These are phyloP conservation scores for Heteromormyrus szaboi DNA, from an alignment of 2,797 vertebrate genomes.

Conservation along the genomic window DNA sequence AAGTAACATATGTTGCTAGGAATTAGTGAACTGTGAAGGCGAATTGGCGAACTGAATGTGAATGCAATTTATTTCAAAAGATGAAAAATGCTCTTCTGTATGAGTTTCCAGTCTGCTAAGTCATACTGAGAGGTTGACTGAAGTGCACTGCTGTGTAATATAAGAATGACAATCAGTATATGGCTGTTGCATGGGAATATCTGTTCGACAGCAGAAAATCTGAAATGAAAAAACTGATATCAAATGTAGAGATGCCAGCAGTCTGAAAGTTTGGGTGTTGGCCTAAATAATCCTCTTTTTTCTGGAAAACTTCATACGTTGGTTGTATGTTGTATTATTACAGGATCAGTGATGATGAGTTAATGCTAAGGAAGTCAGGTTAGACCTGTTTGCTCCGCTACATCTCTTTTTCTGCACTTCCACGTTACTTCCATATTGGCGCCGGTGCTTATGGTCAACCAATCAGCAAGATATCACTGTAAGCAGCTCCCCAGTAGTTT, in stretches of 20 bases:
- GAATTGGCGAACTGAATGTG: neutral
- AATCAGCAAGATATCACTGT: neutral
- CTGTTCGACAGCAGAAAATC: neutral
- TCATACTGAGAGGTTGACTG: conserved; percentile 1
- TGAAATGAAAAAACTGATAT: neutral
- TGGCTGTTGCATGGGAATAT: neutral
- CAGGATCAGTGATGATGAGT: neutral
- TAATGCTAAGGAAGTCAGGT: neutral
- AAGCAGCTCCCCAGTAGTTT: neutral
- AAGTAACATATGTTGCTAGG: neutral
- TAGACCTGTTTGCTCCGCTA: neutral
- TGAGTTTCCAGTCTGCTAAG: neutral
- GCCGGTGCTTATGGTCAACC: neutral
- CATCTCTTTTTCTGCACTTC: neutral
- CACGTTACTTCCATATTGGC: neutral
- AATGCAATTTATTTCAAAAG: neutral
- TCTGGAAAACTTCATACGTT: neutral
- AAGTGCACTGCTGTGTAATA: neutral
- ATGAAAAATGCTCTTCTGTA: neutral
- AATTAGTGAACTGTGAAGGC: neutral
- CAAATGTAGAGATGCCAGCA: neutral
- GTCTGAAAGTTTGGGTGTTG: neutral
- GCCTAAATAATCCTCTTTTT: neutral
- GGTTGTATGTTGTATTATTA: neutral
- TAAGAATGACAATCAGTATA: too few species aligned